phyloP scores from a whole-genome alignment of 2,888 invertebrate genomes.

The Phaonia tiefii region DNA sequence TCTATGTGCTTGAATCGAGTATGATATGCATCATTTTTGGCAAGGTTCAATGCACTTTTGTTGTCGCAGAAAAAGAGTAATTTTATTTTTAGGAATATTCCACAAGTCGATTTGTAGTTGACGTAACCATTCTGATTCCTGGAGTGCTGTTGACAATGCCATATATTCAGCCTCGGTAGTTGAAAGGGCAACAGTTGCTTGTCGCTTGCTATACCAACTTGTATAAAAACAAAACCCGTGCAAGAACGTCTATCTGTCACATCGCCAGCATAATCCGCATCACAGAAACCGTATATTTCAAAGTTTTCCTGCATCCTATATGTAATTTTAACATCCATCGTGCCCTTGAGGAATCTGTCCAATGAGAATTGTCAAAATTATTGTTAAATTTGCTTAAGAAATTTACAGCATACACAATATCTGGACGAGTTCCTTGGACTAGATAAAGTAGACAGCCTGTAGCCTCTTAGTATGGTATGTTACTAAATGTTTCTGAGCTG shows the following conservation, averaged over 20 bases:
- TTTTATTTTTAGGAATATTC: neutral
- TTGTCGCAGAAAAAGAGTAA: constrained; percentile 17
- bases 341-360: constrained; percentile 35
- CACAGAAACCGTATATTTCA: constrained; percentile 49
- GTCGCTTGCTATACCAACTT: constrained; percentile 63
- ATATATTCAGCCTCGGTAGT: constrained; percentile 29
- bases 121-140: constrained; percentile 37
- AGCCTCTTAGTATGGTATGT: constrained; percentile 20
- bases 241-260: constrained; percentile 58
- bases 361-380: constrained; percentile 62
- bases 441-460: constrained; percentile 67
- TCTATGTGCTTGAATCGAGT: constrained; percentile 20
- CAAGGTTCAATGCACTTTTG: constrained; percentile 29
- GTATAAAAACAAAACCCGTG: constrained; percentile 48
- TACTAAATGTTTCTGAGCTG: no score
- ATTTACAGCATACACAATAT: constrained; percentile 65
- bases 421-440: constrained; percentile 64
- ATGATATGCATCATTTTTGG: constrained; percentile 14
- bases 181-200: constrained; percentile 24
- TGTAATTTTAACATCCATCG: neutral
- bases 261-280: constrained; percentile 62
- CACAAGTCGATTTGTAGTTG: neutral
- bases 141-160: constrained; percentile 11
- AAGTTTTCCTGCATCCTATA: no score
- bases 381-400: constrained; percentile 65